A percentile compares a stretch with the other conserved stretches of the same genome.
phyloP scores from a whole-genome alignment of 2,888 invertebrate species.

The Lymantria dispar region DNA sequence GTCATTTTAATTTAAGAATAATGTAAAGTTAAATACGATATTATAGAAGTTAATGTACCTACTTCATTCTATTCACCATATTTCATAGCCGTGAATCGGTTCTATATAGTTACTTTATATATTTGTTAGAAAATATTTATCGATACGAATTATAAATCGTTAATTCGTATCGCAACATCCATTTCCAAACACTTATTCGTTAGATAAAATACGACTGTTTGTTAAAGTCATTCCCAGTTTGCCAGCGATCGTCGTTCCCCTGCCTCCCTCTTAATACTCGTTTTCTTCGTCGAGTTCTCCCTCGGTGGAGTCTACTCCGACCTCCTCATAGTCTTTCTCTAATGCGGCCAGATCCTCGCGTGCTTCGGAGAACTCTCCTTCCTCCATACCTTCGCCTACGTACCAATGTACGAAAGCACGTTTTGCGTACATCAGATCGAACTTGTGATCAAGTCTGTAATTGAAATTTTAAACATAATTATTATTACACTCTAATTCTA shows the following conservation, averaged over 20 bases:
- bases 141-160: constrained; percentile 7
- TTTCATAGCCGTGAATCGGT: too few species aligned
- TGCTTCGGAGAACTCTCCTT: constrained; percentile 93
- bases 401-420: constrained; percentile 98
- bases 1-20: too few species aligned
- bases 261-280: constrained; percentile 79
- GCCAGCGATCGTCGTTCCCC: not conserved
- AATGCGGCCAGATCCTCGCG: constrained; percentile 92
- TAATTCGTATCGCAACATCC: not conserved
- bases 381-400: constrained; percentile 94
- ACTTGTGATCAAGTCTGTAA: constrained; percentile 93
- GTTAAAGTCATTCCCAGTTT: constrained; percentile 3
- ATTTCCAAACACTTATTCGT: not conserved
- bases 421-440: constrained; percentile 98
- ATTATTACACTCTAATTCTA: not conserved
- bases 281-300: constrained; percentile 86
- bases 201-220: not conserved
- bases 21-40: too few species aligned
- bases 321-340: constrained; percentile 91
- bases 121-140: too few species aligned
- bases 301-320: constrained; percentile 88
- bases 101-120: too few species aligned
- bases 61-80: too few species aligned
- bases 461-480: not conserved
- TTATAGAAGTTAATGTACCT: too few species aligned